phyloP scores from a whole-genome alignment of 2,888 invertebrate genomes.

The Mythimna ferrago region DNA sequence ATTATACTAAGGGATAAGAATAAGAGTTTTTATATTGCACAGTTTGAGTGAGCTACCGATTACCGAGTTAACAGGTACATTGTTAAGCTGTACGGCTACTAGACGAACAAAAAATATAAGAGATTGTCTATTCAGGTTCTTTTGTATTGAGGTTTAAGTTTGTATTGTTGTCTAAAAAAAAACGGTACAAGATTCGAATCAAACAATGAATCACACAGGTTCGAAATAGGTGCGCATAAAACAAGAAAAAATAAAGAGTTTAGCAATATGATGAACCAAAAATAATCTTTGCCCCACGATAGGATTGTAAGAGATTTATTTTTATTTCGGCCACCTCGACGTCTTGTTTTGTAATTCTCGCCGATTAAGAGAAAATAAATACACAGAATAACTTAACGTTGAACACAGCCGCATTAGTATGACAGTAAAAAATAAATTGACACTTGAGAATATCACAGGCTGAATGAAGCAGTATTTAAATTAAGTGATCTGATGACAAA shows the following conservation, averaged over 20 bases:
- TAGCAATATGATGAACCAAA: slow-evolving; percentile 24
- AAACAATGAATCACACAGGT: slow-evolving; percentile 47
- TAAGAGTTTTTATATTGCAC: slow-evolving; percentile 47
- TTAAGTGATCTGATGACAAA: slow-evolving; percentile 54
- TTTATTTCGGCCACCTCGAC: slow-evolving; percentile 54
- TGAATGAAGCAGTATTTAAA: slow-evolving; percentile 44
- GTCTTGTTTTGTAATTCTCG: slow-evolving; percentile 41
- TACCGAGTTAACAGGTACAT: slow-evolving; percentile 61
- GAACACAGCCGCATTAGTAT: slow-evolving; percentile 11
- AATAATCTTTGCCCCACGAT: slow-evolving; percentile 17
- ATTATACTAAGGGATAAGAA: slow-evolving; percentile 25
- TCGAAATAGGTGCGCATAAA: slow-evolving; percentile 19
- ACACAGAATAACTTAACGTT: slow-evolving; percentile 12
- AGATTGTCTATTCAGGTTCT: slow-evolving; percentile 50
- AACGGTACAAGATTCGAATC: slow-evolving; percentile 24
- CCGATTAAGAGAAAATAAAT: slow-evolving; percentile 15
- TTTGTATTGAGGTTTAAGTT: slow-evolving; percentile 50
- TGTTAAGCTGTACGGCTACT: slow-evolving; percentile 52
- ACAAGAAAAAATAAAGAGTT: slow-evolving; percentile 25
- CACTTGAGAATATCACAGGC: slow-evolving; percentile 40
- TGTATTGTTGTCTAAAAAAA: slow-evolving; percentile 58
- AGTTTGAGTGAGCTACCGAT: slow-evolving; percentile 56
- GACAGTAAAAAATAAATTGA: slow-evolving; percentile 37
- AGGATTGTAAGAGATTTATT: slow-evolving; percentile 42
- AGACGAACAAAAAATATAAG: slow-evolving; percentile 54